Base-by-base conservation (phyloP, 2,888 invertebrate species). In the Petrolisthes manimaculis region DNA sequence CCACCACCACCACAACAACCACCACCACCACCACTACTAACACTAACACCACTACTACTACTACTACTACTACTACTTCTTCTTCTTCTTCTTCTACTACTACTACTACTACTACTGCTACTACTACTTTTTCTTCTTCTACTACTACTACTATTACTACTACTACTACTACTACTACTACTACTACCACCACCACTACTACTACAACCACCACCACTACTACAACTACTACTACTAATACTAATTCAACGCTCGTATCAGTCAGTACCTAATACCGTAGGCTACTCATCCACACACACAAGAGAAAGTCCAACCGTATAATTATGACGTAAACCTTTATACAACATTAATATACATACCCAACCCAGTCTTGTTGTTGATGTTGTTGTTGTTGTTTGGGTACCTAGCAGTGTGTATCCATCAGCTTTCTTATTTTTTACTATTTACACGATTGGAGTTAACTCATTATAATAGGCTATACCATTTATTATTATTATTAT, bases 151-250 rank as follows among this genome's bases (percentile, higher is more conserved):
- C 79, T 79, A 55, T 51, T 24, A 55, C 79, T 24, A 55, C 37
- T 24, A 55, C 79, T 24, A 55, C 37, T 24, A 55, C 79, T 79
- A 55, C 79, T 79, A 55, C 79, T 24, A 55, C 79, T 79, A 55
- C 79, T 24, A 55, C 79, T 24, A 55, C 79, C 3, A 55, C 79
- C 5, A 55, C 74, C 24, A 18, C 71, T 71, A 71, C 71, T 71
- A 71, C 71, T 71, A 71, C 71, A 4, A 71, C 71, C 53, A 80
- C 56, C 2, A 71, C 71, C 2, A 71, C n/a, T 4, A 71, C 71
- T 4, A 71, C 71, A 21, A 24, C 71, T 4, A 18, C 71, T 71
- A 71, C 71, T 71, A 71, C n/a, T 71, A 71, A 3, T 71, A 71
- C 71, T 71, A 71, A n/a, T 71, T 37, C 37, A 37, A 37, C 37